phyloP scores from a whole-genome alignment of 2,888 invertebrate genomes.

The Clostera curtula region DNA sequence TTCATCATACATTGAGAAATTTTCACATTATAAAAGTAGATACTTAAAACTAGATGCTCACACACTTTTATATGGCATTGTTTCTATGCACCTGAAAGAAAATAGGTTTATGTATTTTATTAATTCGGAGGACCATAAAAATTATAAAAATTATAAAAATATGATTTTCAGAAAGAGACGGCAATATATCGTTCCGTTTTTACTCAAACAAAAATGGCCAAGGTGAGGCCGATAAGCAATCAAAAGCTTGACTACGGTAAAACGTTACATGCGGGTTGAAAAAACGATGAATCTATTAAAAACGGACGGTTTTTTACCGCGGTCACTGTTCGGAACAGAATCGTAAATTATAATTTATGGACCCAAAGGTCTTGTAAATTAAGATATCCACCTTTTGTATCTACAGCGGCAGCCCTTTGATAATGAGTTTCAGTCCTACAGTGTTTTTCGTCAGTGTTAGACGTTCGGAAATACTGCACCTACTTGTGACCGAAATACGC shows the following conservation, averaged over 20 bases:
- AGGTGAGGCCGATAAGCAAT: conserved; percentile 38
- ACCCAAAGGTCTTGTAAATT: conserved; percentile 56
- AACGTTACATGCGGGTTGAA: conserved; percentile 55
- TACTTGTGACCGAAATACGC: conserved; percentile 31
- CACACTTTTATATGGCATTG: conserved; percentile 24
- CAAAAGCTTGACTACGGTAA: conserved; percentile 47
- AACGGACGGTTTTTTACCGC: conserved; percentile 54
- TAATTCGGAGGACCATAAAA: too few species aligned
- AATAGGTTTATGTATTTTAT: too few species aligned
- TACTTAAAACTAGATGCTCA: conserved; percentile 13
- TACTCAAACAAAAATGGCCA: conserved; percentile 30
- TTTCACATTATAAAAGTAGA: too few species aligned
- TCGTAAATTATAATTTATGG: conserved; percentile 72
- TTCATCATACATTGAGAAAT: too few species aligned
- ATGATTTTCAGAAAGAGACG: conserved; percentile 43
- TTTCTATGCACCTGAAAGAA: conserved; percentile 7
- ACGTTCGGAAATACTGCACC: conserved; percentile 37
- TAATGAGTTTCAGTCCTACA: conserved; percentile 44
- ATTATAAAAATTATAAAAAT: too few species aligned
- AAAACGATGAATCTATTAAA: conserved; percentile 70
- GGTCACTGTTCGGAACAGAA: conserved; percentile 47
- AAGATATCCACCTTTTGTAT: conserved; percentile 60
- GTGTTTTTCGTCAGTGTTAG: conserved; percentile 41
- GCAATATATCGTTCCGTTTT: conserved; percentile 32
- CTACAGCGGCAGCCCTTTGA: conserved; percentile 59